Evolutionary conservation across 2,113 vertebrate genomes (phyloP).

Genomic region (Asarcornis scutulata): DNA sequence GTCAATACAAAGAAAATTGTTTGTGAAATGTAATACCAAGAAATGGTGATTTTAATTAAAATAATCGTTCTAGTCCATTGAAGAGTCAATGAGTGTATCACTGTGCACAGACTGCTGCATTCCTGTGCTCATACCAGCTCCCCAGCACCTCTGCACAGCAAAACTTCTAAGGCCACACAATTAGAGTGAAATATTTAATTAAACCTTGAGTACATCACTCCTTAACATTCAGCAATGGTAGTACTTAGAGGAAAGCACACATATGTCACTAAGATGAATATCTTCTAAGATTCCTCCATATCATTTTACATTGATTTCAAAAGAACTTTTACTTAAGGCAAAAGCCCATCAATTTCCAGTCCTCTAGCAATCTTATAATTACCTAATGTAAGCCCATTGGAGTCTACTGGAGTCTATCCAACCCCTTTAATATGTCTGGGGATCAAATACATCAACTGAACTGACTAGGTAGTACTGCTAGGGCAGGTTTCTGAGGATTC

Average conservation of each 20-base stretch:
- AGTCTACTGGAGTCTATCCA: conserved; percentile 47
- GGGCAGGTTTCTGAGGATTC: neutral
- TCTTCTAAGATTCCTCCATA: neutral
- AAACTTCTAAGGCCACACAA: neutral
- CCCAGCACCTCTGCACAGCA: neutral
- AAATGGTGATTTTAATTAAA: neutral
- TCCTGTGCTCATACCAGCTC: neutral
- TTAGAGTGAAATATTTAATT: neutral
- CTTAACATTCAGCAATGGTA: neutral
- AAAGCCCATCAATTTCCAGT: conserved; percentile 19
- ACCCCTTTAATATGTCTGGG: neutral
- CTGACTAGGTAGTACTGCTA: neutral
- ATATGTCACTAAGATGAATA: neutral
- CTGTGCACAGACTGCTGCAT: fast-evolving
- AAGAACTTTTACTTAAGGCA: conserved; percentile 9
- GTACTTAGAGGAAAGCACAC: neutral
- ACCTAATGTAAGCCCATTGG: neutral
- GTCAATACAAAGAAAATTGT: neutral
- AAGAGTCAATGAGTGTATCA: neutral
- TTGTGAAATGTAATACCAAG: neutral
- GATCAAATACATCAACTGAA: conserved; percentile 22
- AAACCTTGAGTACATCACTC: neutral
- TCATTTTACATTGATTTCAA: conserved; percentile 21
- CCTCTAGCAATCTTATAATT: neutral
- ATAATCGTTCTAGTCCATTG: neutral